Conservation (phyloP, 2,797 vertebrate species). For the Pteropus rufus region DNA sequence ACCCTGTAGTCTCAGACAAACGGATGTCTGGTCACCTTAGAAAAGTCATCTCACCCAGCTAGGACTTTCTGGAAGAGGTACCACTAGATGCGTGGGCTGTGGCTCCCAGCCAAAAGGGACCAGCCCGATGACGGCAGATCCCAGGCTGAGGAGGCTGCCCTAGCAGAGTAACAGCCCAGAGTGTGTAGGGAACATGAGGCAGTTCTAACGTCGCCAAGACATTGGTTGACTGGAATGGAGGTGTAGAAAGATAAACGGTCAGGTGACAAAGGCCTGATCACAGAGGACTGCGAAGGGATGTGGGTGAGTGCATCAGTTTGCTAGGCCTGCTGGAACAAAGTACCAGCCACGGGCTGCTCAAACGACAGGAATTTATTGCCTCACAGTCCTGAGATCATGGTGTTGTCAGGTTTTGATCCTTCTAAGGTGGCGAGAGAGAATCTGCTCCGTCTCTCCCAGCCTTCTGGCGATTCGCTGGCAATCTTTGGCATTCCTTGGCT, state of each 20-base stretch:
- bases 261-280: too few relatives aligned
- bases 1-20: background rate
- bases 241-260: background rate
- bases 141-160: too few relatives aligned
- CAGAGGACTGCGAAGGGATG: background rate
- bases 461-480: background rate
- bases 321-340: background rate
- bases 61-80: background rate
- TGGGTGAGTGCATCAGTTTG: fast-evolving
- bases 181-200: fast-evolving
- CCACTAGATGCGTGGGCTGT: background rate
- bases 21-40: background rate
- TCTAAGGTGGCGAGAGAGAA: too few relatives aligned
- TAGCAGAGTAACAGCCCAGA: background rate
- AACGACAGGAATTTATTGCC: background rate
- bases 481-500: background rate
- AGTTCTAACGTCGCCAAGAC: fast-evolving
- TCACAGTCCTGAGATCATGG: background rate
- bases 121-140: too few relatives aligned
- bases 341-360: background rate
- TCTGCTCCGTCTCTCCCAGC: background rate
- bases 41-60: background rate
- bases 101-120: background rate
- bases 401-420: background rate
- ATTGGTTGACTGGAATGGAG: background rate